Base-by-base conservation (phyloP, 2,797 vertebrate species). In the Notolepis coatsorum region DNA sequence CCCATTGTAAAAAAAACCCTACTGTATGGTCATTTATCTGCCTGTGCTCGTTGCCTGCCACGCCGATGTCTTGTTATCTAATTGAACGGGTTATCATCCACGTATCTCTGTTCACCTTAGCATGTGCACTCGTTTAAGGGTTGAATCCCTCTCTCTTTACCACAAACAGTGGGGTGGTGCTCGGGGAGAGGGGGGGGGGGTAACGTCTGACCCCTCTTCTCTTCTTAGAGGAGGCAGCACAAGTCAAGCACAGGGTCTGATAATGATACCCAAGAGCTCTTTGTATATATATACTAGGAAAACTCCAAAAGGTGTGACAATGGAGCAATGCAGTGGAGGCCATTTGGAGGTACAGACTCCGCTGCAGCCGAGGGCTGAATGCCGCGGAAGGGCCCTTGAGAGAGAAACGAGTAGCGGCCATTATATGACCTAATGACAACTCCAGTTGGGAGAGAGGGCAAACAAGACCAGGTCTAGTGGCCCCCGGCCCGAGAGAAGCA, bases 11-110 rank as follows among this genome's bases (percentile, higher is more conserved):
- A 50, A n/a, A n/a, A n/a, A n/a, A n/a, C 78, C 73, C 78, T 92
- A 93, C 94, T 94, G 93, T 94, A 93, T 93, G 84, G 84, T 86
- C 90, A 91, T 93, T 93, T 92, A 93, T 92, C 91, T 86, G 77
- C 75, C 68, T 65, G 68, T 84, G 77, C 80, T 73, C 67, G n/a
- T n/a, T 76, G 79, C 80, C 75, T 70, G 77, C 79, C 59, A 45
- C 39, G 61, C 65, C 30, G 70, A 46, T 65, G 86, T 78, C 71
- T 82, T 82, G 86, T 78, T 72, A 83, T 82, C 81, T 82, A 86
- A 89, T 86, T 81, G 77, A 61, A 81, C 31, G 51, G 71, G 88
- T 85, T 90, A 88, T 91, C 86, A 31, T 7, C 13, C 0, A 48
- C 84, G 84, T 89, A 89, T 93, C 82, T 86, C 47, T 1, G 55